These are phyloP conservation scores for Akabosia matsudoensis DNA, from an alignment of 1,140 invertebrate genomes.

Conservation along the genomic window DNA sequence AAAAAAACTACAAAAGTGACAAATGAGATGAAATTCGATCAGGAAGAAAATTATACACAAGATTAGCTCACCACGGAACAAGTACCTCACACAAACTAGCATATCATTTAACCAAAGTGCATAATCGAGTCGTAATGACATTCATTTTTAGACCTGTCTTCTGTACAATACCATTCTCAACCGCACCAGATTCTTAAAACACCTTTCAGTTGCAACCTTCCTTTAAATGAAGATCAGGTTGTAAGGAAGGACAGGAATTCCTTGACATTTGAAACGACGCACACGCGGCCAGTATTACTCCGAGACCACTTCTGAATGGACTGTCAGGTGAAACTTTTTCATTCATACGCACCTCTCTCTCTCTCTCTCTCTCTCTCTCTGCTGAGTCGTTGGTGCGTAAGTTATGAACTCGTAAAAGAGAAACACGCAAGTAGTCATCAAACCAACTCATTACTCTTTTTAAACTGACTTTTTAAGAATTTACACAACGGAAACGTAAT, in stretches of 20 bases:
- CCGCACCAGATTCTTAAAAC: not conserved
- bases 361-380: not conserved
- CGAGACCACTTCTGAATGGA: not conserved
- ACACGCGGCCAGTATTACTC: not conserved
- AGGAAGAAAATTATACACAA: slow-evolving; percentile 5
- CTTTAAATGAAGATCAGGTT: not conserved
- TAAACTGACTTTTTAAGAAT: not conserved
- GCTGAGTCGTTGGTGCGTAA: not conserved
- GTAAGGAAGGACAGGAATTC: not conserved
- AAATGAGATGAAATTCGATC: slow-evolving; percentile 8
- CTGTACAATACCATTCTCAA: slow-evolving; percentile 13
- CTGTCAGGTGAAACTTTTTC: not conserved
- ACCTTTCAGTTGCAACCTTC: not conserved
- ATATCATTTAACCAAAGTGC: not conserved
- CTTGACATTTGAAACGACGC: not conserved
- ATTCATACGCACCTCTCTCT: not conserved
- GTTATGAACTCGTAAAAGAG: not conserved
- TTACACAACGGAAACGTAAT: too few species aligned
- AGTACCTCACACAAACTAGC: not conserved
- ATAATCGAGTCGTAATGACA: not conserved
- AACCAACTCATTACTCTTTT: not conserved
- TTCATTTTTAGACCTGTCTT: not conserved
- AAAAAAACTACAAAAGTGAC: not conserved
- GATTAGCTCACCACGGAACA: too few species aligned
- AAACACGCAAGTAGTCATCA: not conserved